Percentiles rank a stretch among this genome's conserved stretches.
Evolutionary conservation across 2,888 invertebrate species (phyloP).

Genomic region (Aelia acuminata): DNA sequence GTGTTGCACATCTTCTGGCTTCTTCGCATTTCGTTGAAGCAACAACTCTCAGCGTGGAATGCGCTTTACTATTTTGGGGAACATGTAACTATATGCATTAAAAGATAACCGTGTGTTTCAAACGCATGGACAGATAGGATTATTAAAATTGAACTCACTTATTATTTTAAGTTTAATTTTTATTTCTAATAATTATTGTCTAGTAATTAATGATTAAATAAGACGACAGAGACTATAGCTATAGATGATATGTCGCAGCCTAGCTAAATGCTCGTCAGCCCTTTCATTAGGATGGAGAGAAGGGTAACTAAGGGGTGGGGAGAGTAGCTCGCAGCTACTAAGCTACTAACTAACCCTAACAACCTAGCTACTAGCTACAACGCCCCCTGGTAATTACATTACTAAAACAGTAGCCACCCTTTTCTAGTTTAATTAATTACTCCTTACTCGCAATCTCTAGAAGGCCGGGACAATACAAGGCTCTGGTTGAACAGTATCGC

Average conservation of each 20-base stretch:
- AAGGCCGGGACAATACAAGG: background rate
- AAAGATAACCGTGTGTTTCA: too few species aligned
- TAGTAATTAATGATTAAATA: background rate
- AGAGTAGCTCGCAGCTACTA: background rate
- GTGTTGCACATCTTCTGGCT: too few species aligned
- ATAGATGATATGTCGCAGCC: background rate
- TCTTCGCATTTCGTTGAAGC: too few species aligned
- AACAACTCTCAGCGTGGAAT: too few species aligned
- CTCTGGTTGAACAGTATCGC: conserved; percentile 28
- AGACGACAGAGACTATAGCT: background rate
- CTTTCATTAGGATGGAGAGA: background rate
- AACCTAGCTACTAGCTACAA: conserved; percentile 36
- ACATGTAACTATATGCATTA: too few species aligned
- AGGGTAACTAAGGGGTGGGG: background rate
- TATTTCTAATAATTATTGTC: background rate
- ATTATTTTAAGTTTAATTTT: background rate
- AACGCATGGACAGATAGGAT: too few species aligned
- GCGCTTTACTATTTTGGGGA: too few species aligned
- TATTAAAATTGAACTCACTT: too few species aligned
- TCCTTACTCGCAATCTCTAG: conserved; percentile 34
- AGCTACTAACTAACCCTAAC: conserved; percentile 38
- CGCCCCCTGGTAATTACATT: conserved; percentile 27
- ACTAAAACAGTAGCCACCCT: conserved; percentile 34
- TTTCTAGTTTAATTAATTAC: conserved; percentile 48
- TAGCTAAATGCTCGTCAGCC: conserved; percentile 6